Percentiles rank a stretch among this genome's conserved stretches.
phyloP scores from a whole-genome alignment of 2,113 vertebrate species.

The Gnathonemus longibarbis region DNA sequence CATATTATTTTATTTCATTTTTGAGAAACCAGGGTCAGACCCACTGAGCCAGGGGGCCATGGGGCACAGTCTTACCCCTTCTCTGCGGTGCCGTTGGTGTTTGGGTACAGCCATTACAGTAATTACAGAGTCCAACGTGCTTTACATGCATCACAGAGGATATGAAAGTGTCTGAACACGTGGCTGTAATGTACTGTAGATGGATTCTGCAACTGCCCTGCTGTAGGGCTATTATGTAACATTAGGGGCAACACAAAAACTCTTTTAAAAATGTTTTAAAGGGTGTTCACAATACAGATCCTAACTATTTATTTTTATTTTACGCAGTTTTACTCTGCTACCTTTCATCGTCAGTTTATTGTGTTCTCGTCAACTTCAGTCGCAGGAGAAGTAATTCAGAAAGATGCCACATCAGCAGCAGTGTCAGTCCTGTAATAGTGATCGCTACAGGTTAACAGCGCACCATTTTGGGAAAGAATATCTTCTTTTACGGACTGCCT shows the following conservation, averaged over 20 bases:
- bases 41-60: neutral
- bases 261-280: neutral
- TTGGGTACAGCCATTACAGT: neutral
- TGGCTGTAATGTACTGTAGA: neutral
- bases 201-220: neutral
- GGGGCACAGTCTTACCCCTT: neutral
- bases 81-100: neutral
- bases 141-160: neutral
- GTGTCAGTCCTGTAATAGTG: neutral
- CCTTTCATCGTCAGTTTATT: neutral
- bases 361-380: neutral
- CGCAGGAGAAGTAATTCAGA: neutral
- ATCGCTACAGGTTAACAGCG: neutral
- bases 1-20: neutral
- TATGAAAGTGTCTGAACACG: neutral
- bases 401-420: neutral
- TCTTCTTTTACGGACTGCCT: neutral
- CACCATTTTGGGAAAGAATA: neutral
- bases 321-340: neutral
- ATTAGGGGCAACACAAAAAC: neutral
- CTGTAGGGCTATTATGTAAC: neutral
- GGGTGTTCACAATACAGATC: neutral
- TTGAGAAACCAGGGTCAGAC: neutral
- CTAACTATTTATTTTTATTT: neutral
- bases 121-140: neutral